Evolutionary conservation across 2,888 invertebrate genomes (phyloP).

Genomic region (Sphaerophoria taeniata): DNA sequence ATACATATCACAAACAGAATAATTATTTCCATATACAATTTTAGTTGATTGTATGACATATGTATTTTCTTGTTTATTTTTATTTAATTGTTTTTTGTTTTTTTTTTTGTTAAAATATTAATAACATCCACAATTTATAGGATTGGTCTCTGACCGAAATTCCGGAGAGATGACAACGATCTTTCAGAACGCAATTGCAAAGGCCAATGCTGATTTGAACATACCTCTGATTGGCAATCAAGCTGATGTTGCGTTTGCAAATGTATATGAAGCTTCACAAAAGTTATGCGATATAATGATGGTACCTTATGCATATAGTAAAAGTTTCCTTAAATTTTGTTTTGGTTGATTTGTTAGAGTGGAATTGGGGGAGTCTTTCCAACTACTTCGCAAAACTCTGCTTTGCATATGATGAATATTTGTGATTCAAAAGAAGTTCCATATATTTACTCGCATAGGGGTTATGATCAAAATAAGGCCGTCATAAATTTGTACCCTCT

Average conservation of each 20-base stretch:
- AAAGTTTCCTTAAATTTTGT: neutral
- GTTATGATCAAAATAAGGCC: slow-evolving; percentile 84
- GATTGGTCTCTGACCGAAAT: slow-evolving; percentile 79
- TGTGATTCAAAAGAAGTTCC: slow-evolving; percentile 93
- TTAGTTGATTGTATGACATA: neutral
- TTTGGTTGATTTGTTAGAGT: slow-evolving; percentile 80
- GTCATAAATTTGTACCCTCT: slow-evolving; percentile 89
- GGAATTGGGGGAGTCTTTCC: slow-evolving; percentile 94
- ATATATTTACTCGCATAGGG: slow-evolving; percentile 90
- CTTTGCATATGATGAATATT: slow-evolving; percentile 91
- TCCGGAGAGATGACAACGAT: slow-evolving; percentile 77
- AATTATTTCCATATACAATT: neutral
- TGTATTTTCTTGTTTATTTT: neutral
- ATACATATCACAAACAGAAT: too few relatives aligned
- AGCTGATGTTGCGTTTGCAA: slow-evolving; percentile 83
- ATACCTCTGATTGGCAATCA: slow-evolving; percentile 76
- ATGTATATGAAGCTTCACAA: slow-evolving; percentile 84
- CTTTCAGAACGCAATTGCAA: slow-evolving; percentile 80
- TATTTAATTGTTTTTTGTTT: neutral
- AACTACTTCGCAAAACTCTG: slow-evolving; percentile 87
- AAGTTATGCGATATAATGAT: slow-evolving; percentile 85
- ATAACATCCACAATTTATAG: slow-evolving; percentile 63
- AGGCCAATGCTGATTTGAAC: slow-evolving; percentile 79
- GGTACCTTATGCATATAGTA: slow-evolving; percentile 78
- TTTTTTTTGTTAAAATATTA: neutral